Evolutionary conservation across 2,888 invertebrate species (phyloP).

Genomic region (Drosophila falleni): DNA sequence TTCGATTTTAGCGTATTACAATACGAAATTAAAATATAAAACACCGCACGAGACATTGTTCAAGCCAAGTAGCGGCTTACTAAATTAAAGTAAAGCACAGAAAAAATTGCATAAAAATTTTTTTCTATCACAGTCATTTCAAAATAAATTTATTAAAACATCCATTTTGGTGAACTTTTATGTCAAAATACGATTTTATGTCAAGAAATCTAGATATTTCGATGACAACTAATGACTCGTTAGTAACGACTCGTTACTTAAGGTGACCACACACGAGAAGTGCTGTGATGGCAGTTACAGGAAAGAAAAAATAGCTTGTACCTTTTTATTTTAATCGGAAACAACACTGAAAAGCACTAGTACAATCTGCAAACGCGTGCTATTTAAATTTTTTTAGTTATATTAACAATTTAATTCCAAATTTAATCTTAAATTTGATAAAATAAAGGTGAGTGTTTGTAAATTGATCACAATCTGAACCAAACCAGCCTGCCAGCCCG

Average conservation of each 20-base stretch:
- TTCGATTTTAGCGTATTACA: not conserved
- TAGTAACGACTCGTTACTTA: not conserved
- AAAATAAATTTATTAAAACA: not conserved
- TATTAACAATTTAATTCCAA: too few relatives aligned
- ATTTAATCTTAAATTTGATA: too few relatives aligned
- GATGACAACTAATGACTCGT: not conserved
- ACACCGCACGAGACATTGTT: not conserved
- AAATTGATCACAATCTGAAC: too few relatives aligned
- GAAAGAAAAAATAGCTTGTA: conserved; percentile 1
- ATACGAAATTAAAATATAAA: not conserved
- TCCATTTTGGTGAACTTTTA: not conserved
- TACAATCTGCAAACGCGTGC: too few relatives aligned
- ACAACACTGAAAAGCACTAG: too few relatives aligned
- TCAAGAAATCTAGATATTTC: not conserved
- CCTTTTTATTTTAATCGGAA: too few relatives aligned
- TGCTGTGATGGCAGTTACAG: not conserved
- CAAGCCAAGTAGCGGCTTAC: not conserved
- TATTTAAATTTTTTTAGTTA: too few relatives aligned
- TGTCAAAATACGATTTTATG: not conserved
- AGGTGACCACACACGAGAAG: not conserved
- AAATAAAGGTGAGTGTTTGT: too few relatives aligned
- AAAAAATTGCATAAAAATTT: not conserved
- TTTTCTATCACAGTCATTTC: not conserved
- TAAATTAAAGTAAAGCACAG: not conserved
- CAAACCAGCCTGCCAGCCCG: too few relatives aligned